A percentile compares a stretch with the other conserved stretches of the same genome.
Conservation (phyloP, 2,888 invertebrate genomes). For the Clanis bilineata region DNA sequence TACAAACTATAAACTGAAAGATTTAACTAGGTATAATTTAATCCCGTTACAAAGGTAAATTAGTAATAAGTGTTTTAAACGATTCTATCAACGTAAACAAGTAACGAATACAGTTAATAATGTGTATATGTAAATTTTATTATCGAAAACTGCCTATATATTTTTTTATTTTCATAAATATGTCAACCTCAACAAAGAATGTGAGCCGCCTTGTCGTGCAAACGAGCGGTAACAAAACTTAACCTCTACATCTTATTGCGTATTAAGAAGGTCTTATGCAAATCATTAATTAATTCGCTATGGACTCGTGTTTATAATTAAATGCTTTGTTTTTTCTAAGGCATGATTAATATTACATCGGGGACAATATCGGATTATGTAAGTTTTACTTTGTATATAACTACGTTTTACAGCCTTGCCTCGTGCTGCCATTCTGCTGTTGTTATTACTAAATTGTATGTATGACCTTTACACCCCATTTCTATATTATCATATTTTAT, state of each 20-base stretch:
- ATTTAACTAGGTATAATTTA: too few relatives aligned
- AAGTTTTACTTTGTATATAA: not conserved
- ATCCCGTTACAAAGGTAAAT: too few relatives aligned
- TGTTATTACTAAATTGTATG: too few relatives aligned
- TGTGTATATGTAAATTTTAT: not conserved
- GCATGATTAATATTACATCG: not conserved
- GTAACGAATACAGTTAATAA: not conserved
- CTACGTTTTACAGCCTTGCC: not conserved
- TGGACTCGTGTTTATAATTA: slow-evolving; percentile 19
- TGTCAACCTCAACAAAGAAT: slow-evolving; percentile 16
- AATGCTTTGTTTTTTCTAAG: slow-evolving; percentile 3
- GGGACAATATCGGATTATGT: not conserved
- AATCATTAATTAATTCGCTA: slow-evolving; percentile 38
- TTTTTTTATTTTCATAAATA: slow-evolving; percentile 10
- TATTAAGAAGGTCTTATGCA: slow-evolving; percentile 41
- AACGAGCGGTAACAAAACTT: slow-evolving; percentile 19
- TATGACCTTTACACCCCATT: too few relatives aligned
- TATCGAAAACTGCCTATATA: not conserved
- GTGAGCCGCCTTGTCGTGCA: slow-evolving; percentile 31
- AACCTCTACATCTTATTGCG: slow-evolving; percentile 33
- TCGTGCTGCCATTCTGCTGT: not conserved
- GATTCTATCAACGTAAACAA: too few relatives aligned
- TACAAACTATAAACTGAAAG: too few relatives aligned
- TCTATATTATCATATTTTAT: too few relatives aligned
- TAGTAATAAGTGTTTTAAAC: too few relatives aligned